Evolutionary conservation across 2,797 vertebrate species (phyloP).

Genomic region (Linurgus olivaceus): DNA sequence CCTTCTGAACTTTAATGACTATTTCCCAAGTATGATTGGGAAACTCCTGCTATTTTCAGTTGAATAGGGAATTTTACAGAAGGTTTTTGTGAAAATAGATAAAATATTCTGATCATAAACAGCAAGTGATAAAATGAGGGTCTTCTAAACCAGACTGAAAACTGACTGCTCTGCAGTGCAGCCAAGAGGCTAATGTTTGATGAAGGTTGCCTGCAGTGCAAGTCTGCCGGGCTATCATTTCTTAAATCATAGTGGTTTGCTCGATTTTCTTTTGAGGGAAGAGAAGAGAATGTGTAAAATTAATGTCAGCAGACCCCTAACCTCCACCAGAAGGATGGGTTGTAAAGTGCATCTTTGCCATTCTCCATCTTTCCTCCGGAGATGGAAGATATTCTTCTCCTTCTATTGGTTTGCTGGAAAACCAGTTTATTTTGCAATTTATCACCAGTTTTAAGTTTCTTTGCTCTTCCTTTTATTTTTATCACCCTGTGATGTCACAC

Average conservation of each 20-base stretch:
- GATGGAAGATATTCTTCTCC: constrained; percentile 27
- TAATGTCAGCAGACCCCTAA: background rate
- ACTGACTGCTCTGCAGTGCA: constrained; percentile 17
- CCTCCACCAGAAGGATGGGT: background rate
- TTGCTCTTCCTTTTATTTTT: background rate
- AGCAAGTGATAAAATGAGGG: constrained; percentile 27
- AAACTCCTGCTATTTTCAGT: constrained; percentile 32
- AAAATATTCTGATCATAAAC: constrained; percentile 40
- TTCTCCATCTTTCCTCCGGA: constrained; percentile 16
- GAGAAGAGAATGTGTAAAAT: constrained; percentile 20
- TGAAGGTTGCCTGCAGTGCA: constrained; percentile 52
- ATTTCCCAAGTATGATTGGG: background rate
- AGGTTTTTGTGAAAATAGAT: constrained; percentile 16
- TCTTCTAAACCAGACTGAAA: constrained; percentile 36
- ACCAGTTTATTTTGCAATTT: constrained; percentile 20
- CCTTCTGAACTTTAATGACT: constrained; percentile 9
- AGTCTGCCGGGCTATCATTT: constrained; percentile 32
- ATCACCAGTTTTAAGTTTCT: background rate
- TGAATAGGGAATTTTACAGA: background rate
- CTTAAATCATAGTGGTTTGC: constrained; percentile 58
- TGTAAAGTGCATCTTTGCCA: background rate
- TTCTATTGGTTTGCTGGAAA: constrained; percentile 13
- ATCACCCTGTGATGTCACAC: background rate
- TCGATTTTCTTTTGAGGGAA: constrained; percentile 34
- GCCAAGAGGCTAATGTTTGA: constrained; percentile 38